Base-by-base conservation (phyloP, 2,888 invertebrate species). In the Priocnemis perturbator region DNA sequence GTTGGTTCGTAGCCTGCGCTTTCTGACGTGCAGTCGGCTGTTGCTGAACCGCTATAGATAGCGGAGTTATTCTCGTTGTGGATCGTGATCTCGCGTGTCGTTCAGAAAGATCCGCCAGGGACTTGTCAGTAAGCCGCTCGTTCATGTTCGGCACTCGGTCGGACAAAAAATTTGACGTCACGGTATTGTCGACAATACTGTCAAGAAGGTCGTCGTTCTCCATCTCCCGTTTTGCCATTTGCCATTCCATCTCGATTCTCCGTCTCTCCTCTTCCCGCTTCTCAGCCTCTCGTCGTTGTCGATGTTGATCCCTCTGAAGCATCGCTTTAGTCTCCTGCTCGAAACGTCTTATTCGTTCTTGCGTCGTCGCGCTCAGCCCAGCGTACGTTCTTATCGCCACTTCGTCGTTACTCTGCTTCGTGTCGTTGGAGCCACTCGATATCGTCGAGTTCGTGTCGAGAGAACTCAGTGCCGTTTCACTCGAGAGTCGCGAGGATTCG, bases 291-390 rank as follows among this genome's bases (percentile, higher is more conserved):
- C 86, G 83, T 67, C 86, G 81, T 65, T 86, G 85, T 11, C 85
- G 83, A 76, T 85, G 81, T 67, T 88, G 88, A 79, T 90, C 90
- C 62, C 90, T 85, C 65, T 88, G 90, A 21, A 95, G 88, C 91
- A 94, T 93, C 64, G 94, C 93, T 88, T 93, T 92, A 1, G 95
- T 93, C 89, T 95, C 95, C 85, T 94, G 91, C 85, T 94, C 94
- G 88, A 95, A 94, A 86, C 94, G 92, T 83, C 93, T 91, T 65
- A 93, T 91, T 73, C 93, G 90, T 82, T 94, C 93, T 78, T 93
- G 93, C 7, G 93, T 93, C 74, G 90, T 92, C 78, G 90, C 91
- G 79, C 90, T 91, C 84, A 91, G 90, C 79, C 91, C 92, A 64
- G 91, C 91, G 87, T 93, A 94, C 81, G 93, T 93, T 87, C 91